These are phyloP conservation scores for Frankliniella intonsa DNA, from an alignment of 2,888 invertebrate species.

Conservation along the genomic window DNA sequence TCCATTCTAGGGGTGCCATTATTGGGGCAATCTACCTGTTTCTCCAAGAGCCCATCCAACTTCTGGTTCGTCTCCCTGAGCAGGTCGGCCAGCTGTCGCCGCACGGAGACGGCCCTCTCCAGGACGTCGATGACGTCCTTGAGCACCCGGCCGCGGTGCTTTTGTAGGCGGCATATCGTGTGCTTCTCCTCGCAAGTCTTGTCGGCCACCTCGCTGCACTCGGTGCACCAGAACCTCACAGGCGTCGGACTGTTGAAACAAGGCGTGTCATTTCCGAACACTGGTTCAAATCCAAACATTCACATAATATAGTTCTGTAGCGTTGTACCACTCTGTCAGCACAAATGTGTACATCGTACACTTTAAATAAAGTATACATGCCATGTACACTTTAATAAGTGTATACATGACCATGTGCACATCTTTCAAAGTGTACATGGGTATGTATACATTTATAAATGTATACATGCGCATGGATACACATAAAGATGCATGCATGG, in stretches of 20 bases:
- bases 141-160: background rate
- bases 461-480: no score
- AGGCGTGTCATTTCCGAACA: no score
- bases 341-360: no score
- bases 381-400: no score
- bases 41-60: background rate
- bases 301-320: background rate
- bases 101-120: background rate
- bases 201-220: background rate
- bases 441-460: no score
- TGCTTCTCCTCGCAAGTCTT: background rate
- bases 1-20: no score
- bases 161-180: background rate
- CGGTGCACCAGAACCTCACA: background rate
- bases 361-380: no score
- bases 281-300: background rate
- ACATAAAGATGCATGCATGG: no score
- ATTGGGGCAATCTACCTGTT: background rate
- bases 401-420: no score
- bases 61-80: background rate
- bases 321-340: no score
- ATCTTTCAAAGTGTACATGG: no score
- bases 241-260: no score
- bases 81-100: background rate
- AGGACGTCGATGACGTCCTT: background rate